Evolutionary conservation across 1,140 invertebrate species (phyloP), one percentile per base, ranked within the genome.

Genomic region (Diachasma alloeum): DNA sequence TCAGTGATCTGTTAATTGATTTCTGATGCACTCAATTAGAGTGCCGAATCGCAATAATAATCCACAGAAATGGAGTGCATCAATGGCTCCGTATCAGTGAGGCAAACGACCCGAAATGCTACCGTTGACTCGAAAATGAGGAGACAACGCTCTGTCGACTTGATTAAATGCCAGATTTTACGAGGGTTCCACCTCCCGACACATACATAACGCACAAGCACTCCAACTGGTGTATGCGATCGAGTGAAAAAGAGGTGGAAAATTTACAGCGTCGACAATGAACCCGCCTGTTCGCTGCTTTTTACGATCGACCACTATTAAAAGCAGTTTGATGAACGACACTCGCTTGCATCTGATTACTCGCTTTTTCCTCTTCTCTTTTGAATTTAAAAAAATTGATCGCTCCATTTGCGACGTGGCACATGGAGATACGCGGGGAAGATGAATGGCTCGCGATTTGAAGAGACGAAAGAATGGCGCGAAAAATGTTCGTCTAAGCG

Each of bases 101-200:
- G 22, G 24, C 59, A 26, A 63, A 63, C 59, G 19, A 63, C 24
- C 19, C 59, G 24, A 63, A 63, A 26, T 31, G 24, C 8, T 26
- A 63, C 6, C 19, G 59, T 8, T 26, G 59, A 63, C 59, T 63
- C 24, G 59, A 63, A 63, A 63, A 63, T 63, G 59, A 63, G 48
- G 48, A 56, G 59, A 63, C 24, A 63, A 11, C 24, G 22, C 24
- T 63, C 24, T 24, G 59, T 31, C 59, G 24, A 63, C 59, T 63
- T 63, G 59, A 63, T 63, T 63, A 63, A 63, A 63, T 13, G 59
- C 15, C 59, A 24, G 59, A 31, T 63, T 63, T 63, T 63, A 63
- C 59, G 59, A 63, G 59, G 59, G 59, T 63, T 4, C 59, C 59
- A 63, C 59, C 59, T 63, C 15, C 59, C 13, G 24, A 4, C 24